Percentiles rank a stretch among this genome's conserved stretches.
Evolutionary conservation across 2,113 vertebrate genomes (phyloP).

Genomic region (Fregata magnificens): DNA sequence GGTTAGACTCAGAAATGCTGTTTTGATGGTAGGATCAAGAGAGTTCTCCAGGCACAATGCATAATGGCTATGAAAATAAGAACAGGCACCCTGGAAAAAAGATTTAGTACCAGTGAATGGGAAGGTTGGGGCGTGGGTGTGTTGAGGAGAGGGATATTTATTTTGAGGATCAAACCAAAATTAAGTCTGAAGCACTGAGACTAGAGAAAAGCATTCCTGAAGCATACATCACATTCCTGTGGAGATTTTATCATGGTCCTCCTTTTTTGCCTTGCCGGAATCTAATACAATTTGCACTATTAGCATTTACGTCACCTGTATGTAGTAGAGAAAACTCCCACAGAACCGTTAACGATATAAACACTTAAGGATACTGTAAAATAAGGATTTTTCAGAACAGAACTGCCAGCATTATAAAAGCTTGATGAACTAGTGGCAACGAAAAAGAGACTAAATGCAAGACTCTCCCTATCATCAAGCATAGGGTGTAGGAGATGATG

Average conservation of each 20-base stretch:
- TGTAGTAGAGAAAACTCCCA: background rate
- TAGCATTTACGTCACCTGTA: background rate
- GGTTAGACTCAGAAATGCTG: background rate
- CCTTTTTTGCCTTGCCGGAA: background rate
- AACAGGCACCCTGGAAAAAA: background rate
- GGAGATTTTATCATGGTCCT: background rate
- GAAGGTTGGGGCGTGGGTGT: background rate
- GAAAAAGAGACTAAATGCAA: background rate
- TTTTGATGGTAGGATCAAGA: slow-evolving; percentile 38
- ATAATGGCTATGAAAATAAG: background rate
- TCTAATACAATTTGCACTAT: background rate
- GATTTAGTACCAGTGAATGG: background rate
- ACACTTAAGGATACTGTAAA: background rate
- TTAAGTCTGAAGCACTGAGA: background rate
- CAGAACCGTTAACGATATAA: background rate
- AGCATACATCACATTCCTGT: background rate
- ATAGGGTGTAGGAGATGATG: background rate
- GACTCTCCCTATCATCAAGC: background rate
- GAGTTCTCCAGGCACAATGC: background rate
- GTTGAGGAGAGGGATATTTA: background rate
- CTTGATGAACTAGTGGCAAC: background rate
- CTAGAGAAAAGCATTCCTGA: slow-evolving; percentile 4
- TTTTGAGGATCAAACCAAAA: slow-evolving; percentile 38
- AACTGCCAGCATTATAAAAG: background rate
- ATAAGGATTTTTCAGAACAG: background rate